Conservation (phyloP, 2,888 invertebrate genomes). For the Trissolcus japonicus region DNA sequence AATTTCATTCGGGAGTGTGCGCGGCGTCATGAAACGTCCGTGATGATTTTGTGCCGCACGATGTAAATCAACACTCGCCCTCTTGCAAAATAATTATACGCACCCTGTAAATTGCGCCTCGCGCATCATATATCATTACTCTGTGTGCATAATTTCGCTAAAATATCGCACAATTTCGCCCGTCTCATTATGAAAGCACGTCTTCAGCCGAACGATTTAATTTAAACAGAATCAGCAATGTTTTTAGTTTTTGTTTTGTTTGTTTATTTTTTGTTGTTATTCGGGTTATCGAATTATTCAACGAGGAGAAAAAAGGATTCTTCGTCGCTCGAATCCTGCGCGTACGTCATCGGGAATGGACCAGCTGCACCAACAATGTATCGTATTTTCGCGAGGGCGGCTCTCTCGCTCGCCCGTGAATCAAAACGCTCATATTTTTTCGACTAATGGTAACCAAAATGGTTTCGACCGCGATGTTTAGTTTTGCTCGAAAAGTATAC, state of each 20-base stretch:
- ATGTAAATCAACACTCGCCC: constrained; percentile 24
- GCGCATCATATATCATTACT: constrained; percentile 25
- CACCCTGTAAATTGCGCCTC: constrained; percentile 19
- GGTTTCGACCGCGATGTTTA: constrained; percentile 47
- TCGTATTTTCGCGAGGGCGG: constrained; percentile 26
- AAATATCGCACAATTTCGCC: not conserved
- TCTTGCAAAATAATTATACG: constrained; percentile 27
- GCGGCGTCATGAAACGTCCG: not conserved
- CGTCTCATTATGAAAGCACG: not conserved
- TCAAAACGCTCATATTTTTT: constrained; percentile 49
- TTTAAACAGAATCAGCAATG: too few species aligned
- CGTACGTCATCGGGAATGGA: constrained; percentile 10
- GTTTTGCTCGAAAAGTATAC: constrained; percentile 37
- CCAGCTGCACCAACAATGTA: constrained; percentile 31
- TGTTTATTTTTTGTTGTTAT: too few species aligned
- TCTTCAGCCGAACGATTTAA: too few species aligned
- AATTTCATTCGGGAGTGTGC: constrained; percentile 4
- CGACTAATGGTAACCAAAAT: constrained; percentile 53
- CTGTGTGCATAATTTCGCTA: constrained; percentile 24
- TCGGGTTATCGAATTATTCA: too few species aligned
- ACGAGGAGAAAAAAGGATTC: not conserved
- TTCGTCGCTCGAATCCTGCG: not conserved
- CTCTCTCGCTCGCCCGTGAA: constrained; percentile 20
- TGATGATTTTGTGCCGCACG: constrained; percentile 13
- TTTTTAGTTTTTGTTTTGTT: too few species aligned